These are phyloP conservation scores for Pomacea canaliculata DNA, from an alignment of 2,888 invertebrate species.

Conservation along the genomic window DNA sequence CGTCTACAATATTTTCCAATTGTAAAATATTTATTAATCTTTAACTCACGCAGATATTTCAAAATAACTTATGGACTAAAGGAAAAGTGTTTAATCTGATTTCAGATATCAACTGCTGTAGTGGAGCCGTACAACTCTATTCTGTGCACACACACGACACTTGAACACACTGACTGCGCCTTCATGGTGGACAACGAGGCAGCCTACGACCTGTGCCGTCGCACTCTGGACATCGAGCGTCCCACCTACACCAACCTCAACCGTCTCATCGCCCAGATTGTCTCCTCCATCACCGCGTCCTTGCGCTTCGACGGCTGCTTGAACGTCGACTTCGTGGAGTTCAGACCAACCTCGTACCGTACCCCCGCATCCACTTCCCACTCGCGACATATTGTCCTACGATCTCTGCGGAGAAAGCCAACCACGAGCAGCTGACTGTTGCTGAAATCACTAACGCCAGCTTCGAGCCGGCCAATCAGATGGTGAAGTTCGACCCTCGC, in stretches of 20 bases:
- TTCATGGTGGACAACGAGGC: constrained; percentile 97
- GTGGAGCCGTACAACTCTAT: constrained; percentile 37
- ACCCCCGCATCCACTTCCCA: constrained; percentile 33
- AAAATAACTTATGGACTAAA: background rate
- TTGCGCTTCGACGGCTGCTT: constrained; percentile 29
- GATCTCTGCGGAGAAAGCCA: constrained; percentile 80
- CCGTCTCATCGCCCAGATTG: constrained; percentile 29
- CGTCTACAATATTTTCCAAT: background rate
- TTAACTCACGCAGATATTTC: no score
- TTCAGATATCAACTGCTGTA: constrained; percentile 39
- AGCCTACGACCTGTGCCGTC: constrained; percentile 83
- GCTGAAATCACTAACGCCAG: constrained; percentile 56
- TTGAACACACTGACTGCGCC: constrained; percentile 94
- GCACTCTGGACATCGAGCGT: constrained; percentile 83
- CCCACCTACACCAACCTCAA: constrained; percentile 86
- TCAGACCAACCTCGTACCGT: constrained; percentile 32
- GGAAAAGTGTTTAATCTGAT: background rate
- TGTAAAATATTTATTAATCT: no score
- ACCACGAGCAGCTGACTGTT: constrained; percentile 81
- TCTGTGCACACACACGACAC: constrained; percentile 71
- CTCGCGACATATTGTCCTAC: constrained; percentile 24
- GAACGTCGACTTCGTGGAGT: constrained; percentile 26
- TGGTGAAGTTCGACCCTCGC: constrained; percentile 66
- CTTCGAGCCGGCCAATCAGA: constrained; percentile 59
- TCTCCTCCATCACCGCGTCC: constrained; percentile 23